Evolutionary conservation across 2,113 vertebrate species (phyloP).

Genomic region (Mesembrinibis cayennensis): DNA sequence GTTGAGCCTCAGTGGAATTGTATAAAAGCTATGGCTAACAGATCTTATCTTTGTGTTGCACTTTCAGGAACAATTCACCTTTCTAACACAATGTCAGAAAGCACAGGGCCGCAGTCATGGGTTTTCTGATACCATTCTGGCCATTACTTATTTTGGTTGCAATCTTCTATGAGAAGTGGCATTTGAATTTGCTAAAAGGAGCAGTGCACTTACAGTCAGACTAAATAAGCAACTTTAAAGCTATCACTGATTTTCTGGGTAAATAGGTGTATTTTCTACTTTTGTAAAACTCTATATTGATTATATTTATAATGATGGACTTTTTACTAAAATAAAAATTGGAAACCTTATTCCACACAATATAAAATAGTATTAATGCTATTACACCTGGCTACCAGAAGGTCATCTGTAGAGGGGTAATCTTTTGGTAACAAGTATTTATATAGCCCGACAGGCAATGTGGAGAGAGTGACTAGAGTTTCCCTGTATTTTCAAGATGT

Average conservation of each 20-base stretch:
- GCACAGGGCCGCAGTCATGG: fast-evolving
- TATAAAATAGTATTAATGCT: neutral
- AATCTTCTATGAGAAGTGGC: neutral
- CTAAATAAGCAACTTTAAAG: neutral
- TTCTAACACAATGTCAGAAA: neutral
- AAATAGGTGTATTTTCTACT: neutral
- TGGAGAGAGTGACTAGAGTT: neutral
- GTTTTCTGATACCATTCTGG: neutral
- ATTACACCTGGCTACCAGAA: neutral
- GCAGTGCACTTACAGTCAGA: neutral
- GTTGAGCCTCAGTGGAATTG: neutral
- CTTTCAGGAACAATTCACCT: neutral
- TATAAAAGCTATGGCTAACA: neutral
- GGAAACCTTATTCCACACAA: neutral
- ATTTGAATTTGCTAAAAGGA: neutral
- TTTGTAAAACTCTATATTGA: neutral
- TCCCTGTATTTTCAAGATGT: neutral
- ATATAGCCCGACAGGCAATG: neutral
- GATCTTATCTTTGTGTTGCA: neutral
- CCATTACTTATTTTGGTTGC: neutral
- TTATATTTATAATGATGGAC: neutral
- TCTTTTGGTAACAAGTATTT: neutral
- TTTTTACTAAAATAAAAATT: neutral
- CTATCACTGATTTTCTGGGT: neutral
- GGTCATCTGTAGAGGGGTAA: neutral